A percentile compares a stretch with the other conserved stretches of the same genome.
phyloP scores from a whole-genome alignment of 1,140 invertebrate species.

The Nilaparvata lugens region DNA sequence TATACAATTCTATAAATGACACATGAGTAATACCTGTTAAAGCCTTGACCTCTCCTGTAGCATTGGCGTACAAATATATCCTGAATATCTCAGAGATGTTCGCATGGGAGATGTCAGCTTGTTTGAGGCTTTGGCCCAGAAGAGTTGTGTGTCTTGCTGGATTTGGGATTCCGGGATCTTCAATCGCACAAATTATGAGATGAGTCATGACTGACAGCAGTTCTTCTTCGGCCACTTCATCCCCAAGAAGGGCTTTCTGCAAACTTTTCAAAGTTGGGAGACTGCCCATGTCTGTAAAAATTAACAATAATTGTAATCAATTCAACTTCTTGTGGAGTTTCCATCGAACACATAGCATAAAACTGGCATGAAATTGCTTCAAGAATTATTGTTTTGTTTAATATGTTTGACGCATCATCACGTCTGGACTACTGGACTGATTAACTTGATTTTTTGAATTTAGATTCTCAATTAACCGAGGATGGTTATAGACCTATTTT shows the following conservation, averaged over 20 bases:
- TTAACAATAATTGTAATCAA: background rate
- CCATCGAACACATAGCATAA: too few relatives aligned
- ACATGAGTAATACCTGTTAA: constrained; percentile 45
- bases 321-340: background rate
- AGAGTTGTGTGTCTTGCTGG: constrained; percentile 76
- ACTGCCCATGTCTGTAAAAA: constrained; percentile 64
- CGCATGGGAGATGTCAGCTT: constrained; percentile 82
- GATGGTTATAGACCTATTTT: too few relatives aligned
- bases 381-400: too few relatives aligned
- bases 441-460: too few relatives aligned
- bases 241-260: constrained; percentile 74
- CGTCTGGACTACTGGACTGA: too few relatives aligned
- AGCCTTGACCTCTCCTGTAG: constrained; percentile 74
- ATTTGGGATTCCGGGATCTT: constrained; percentile 90
- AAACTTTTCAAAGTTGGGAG: constrained; percentile 76
- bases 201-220: constrained; percentile 81
- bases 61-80: constrained; percentile 80
- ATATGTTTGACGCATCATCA: too few relatives aligned
- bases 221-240: constrained; percentile 74
- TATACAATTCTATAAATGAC: too few relatives aligned
- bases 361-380: too few relatives aligned
- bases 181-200: constrained; percentile 81
- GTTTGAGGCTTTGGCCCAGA: constrained; percentile 79
- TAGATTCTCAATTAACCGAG: too few relatives aligned
- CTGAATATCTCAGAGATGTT: constrained; percentile 88